Evolutionary conservation across 1,140 invertebrate species (phyloP).

Genomic region (Globodera ellingtonae): DNA sequence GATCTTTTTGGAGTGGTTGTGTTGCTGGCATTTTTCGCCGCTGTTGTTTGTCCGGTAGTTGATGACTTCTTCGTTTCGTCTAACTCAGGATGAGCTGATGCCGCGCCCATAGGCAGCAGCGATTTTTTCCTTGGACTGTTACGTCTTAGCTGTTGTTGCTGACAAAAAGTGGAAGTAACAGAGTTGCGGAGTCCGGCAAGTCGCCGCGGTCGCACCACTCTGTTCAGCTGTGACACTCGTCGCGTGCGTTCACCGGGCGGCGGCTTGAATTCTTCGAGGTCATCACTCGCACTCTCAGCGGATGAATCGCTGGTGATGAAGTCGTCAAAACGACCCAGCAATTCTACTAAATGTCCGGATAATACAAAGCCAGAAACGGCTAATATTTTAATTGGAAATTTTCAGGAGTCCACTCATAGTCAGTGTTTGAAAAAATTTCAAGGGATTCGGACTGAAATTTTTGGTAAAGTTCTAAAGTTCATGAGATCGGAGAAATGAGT

Average conservation of each 20-base stretch:
- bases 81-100: background rate
- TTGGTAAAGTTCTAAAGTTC: too few relatives aligned
- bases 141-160: background rate
- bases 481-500: background rate
- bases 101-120: background rate
- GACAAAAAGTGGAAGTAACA: background rate
- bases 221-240: background rate
- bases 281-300: background rate
- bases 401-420: background rate
- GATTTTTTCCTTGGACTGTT: background rate
- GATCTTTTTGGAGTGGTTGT: background rate
- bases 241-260: background rate
- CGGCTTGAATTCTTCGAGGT: background rate
- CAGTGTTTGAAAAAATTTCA: too few relatives aligned
- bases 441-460: too few relatives aligned
- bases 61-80: background rate
- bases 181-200: background rate
- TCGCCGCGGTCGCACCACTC: background rate
- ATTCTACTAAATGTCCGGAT: background rate
- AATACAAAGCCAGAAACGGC: background rate
- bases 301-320: conserved; percentile 5
- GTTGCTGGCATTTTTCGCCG: background rate
- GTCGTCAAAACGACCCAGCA: background rate
- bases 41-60: background rate
- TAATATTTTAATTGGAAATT: background rate